A percentile compares a stretch with the other conserved stretches of the same genome.
These are phyloP conservation scores for Schizotus pectinicornis DNA, from an alignment of 2,888 invertebrate species.

Conservation along the genomic window DNA sequence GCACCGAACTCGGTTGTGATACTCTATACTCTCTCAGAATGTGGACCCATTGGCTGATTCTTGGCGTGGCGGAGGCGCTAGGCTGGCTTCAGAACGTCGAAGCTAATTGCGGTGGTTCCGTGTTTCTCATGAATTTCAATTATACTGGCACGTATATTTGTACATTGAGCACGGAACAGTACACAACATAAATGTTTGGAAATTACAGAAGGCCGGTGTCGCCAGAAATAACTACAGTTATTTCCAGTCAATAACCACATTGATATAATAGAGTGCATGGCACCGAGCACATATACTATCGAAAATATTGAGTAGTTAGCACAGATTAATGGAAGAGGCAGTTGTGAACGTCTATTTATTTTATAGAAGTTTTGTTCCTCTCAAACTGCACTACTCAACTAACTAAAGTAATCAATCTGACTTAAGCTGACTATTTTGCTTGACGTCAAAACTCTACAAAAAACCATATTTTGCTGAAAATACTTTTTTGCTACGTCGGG, in stretches of 20 bases:
- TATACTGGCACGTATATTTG: constrained; percentile 21
- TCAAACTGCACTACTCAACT: too few species aligned
- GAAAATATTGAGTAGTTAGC: too few species aligned
- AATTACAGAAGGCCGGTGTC: constrained; percentile 1
- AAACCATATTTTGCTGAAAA: too few species aligned
- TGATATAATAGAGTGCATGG: neutral
- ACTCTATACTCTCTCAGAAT: neutral
- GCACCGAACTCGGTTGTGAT: neutral
- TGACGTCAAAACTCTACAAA: too few species aligned
- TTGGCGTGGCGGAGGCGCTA: constrained; percentile 1
- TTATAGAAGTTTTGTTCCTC: too few species aligned
- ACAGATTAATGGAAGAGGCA: too few species aligned
- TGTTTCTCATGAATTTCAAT: constrained; percentile 38
- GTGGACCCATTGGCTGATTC: constrained; percentile 6
- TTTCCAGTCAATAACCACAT: too few species aligned
- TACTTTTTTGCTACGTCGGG: too few species aligned
- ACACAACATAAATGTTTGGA: constrained; percentile 5
- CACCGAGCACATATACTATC: neutral
- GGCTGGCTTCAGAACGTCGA: constrained; percentile 1
- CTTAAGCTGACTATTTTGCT: too few species aligned
- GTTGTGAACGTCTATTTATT: too few species aligned
- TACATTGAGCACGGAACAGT: constrained; percentile 6
- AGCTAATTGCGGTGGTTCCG: constrained; percentile 33
- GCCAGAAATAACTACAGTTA: neutral
- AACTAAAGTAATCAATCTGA: too few species aligned